phyloP scores from a whole-genome alignment of 1,140 invertebrate genomes.

The Gryon sp. region DNA sequence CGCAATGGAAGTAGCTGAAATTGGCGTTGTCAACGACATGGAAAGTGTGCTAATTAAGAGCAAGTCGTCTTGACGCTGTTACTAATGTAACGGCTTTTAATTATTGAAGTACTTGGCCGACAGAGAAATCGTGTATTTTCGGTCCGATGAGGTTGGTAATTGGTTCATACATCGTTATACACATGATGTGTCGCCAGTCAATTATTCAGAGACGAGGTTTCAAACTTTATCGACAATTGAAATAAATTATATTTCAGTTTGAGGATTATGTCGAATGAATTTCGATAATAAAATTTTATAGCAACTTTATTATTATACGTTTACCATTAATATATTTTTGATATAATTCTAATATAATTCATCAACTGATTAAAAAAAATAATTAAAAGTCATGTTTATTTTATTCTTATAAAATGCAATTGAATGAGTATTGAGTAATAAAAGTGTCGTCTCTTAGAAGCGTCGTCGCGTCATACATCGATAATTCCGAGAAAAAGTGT shows the following conservation, averaged over 20 bases:
- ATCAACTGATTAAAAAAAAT: too few relatives aligned
- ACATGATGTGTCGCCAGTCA: slow-evolving; percentile 60
- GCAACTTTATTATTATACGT: too few relatives aligned
- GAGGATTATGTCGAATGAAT: slow-evolving; percentile 8
- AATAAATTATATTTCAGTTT: slow-evolving; percentile 24
- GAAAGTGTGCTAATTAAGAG: slow-evolving; percentile 69
- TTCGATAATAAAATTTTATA: too few relatives aligned
- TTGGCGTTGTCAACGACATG: slow-evolving; percentile 54
- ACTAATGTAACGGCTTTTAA: slow-evolving; percentile 70
- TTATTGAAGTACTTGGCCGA: slow-evolving; percentile 66
- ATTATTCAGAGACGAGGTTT: slow-evolving; percentile 58
- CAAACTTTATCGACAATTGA: slow-evolving; percentile 19
- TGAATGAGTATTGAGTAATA: too few relatives aligned
- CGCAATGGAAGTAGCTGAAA: slow-evolving; percentile 52
- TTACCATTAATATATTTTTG: too few relatives aligned
- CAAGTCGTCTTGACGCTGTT: slow-evolving; percentile 68
- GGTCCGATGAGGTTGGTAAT: slow-evolving; percentile 64
- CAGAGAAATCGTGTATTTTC: slow-evolving; percentile 66
- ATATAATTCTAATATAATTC: too few relatives aligned
- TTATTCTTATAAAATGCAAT: too few relatives aligned
- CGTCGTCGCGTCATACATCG: not conserved
- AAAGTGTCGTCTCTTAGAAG: slow-evolving; percentile 16
- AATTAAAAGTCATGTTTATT: too few relatives aligned
- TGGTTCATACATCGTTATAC: slow-evolving; percentile 60
- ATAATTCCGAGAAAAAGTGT: slow-evolving; percentile 25